A percentile compares a stretch with the other conserved stretches of the same genome.
These are phyloP conservation scores for Leptura quadrifasciata DNA, from an alignment of 2,888 invertebrate species.

Conservation along the genomic window DNA sequence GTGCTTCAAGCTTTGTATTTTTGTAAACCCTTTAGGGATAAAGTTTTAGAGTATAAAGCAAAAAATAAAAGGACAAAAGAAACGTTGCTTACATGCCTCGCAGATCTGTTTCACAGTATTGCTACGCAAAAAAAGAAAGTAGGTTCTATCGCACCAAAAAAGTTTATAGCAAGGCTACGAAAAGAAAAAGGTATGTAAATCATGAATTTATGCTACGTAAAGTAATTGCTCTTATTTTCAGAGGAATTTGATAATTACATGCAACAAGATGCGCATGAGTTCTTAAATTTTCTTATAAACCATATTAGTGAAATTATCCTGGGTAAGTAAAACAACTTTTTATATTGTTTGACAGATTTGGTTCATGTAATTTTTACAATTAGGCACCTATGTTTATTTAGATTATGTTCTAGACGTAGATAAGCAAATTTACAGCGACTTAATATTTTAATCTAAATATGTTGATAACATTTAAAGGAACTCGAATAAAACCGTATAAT, in stretches of 20 bases:
- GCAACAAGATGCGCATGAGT: conserved; percentile 99
- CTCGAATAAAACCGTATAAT: neutral
- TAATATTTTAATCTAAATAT: neutral
- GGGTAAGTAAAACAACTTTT: conserved; percentile 78
- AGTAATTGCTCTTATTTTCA: conserved; percentile 74
- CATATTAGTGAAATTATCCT: conserved; percentile 98
- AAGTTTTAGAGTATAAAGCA: conserved; percentile 98
- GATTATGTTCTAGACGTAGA: neutral
- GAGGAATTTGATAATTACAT: conserved; percentile 99
- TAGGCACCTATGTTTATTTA: conserved; percentile 1
- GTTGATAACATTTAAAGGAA: neutral
- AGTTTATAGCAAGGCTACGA: conserved; percentile 97
- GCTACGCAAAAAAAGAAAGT: conserved; percentile 99
- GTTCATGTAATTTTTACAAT: neutral
- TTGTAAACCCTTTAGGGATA: conserved; percentile 99
- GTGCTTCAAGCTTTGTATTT: conserved; percentile 99
- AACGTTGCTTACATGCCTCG: conserved; percentile 96
- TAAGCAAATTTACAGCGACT: neutral
- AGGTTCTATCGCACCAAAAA: conserved; percentile 99
- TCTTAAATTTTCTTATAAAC: conserved; percentile 98
- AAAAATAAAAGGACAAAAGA: conserved; percentile 97
- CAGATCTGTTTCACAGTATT: conserved; percentile 99
- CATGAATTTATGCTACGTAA: conserved; percentile 56
- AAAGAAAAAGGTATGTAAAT: conserved; percentile 92
- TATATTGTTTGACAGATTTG: neutral